Evolutionary conservation across 2,888 invertebrate species (phyloP), one percentile per base, ranked within the genome.

Genomic region (Pterobdella sp.): DNA sequence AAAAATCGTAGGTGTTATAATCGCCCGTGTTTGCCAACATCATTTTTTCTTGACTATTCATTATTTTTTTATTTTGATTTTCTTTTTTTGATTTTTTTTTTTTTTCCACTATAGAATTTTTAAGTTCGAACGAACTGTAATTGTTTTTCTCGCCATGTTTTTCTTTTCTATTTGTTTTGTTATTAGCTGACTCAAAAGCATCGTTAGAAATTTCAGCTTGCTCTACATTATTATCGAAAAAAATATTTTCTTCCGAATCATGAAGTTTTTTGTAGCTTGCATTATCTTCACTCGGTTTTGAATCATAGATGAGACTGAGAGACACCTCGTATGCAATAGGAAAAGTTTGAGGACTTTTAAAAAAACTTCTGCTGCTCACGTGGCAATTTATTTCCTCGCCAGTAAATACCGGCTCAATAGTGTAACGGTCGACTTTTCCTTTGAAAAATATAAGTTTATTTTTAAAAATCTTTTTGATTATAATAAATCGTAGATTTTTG

Each of bases 381-480:
- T 69, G 69, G 52, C 69, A 69, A 42, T 26, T 34, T 37, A 49
- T 69, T 52, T 32, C 49, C n/a, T 56, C 52, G n/a, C 29, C 29
- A 22, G 22, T 42, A 52, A 69, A 69, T 7, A 69, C 69, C 1
- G 69, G 69, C 31, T 69, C 69, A 10, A 69, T 32, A 31, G 69
- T 69, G 32, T 69, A 69, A 22, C 37, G 32, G 52, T 69, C 49
- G 26, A 52, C 37, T 22, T 69, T 37, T 32, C 69, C 69, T 69
- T 18, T 31, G n/a, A 32, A 7, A 36, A 4, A 63, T 14, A 4
- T 7, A 63, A 63, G n/a, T 7, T 63, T 63, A n/a, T 14, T 14
- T 14, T 63, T 14, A 63, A 31, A 26, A 42, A 42, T 42, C 10
- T 42, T 7, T 42, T 14, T 42, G 18, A 42, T 42, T 7, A 42